These are phyloP conservation scores for Meriones unguiculatus DNA, from an alignment of 2,113 vertebrate species.

Conservation along the genomic window DNA sequence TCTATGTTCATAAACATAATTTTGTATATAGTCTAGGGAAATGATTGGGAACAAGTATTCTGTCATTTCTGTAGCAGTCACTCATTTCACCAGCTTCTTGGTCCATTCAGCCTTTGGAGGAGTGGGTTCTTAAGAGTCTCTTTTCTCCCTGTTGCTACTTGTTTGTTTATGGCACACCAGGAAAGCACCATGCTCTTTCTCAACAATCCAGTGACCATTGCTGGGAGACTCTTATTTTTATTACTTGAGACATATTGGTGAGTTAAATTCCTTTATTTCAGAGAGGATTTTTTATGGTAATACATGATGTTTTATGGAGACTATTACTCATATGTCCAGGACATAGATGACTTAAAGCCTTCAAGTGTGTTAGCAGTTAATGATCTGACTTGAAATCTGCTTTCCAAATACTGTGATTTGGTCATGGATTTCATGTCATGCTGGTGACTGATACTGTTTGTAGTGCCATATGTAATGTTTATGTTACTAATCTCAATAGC, in stretches of 20 bases:
- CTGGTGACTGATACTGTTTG: background rate
- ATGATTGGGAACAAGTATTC: background rate
- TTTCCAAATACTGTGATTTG: background rate
- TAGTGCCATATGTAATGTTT: background rate
- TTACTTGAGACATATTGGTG: background rate
- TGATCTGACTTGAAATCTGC: background rate
- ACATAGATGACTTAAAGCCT: background rate
- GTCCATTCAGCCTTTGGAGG: background rate
- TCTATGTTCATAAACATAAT: background rate
- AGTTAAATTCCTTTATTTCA: background rate
- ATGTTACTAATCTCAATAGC: background rate
- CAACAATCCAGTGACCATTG: background rate
- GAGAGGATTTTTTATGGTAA: background rate
- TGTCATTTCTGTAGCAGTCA: background rate
- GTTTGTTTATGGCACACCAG: constrained; percentile 20
- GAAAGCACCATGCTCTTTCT: background rate
- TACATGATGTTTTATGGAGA: background rate
- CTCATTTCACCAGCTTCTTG: background rate
- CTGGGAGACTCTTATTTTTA: background rate
- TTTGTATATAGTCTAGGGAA: constrained; percentile 12
- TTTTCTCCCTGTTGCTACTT: background rate
- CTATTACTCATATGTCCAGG: background rate
- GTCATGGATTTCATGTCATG: background rate
- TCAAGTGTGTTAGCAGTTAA: background rate
- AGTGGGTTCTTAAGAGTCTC: background rate